Percentiles rank a stretch among this genome's conserved stretches.
Evolutionary conservation across 1,140 invertebrate genomes (phyloP).

Genomic region (Plodia interpunctella): DNA sequence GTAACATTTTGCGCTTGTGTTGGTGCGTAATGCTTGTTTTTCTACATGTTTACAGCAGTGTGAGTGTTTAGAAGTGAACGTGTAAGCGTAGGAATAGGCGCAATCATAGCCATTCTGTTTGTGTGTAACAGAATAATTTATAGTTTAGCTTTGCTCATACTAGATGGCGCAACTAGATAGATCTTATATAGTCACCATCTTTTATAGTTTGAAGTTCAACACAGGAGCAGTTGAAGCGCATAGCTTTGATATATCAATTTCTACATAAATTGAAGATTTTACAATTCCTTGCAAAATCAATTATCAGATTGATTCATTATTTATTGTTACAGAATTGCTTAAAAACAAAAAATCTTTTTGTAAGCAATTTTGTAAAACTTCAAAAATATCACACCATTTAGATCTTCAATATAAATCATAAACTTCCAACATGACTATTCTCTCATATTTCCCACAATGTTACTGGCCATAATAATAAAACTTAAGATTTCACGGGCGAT

Average conservation of each 20-base stretch:
- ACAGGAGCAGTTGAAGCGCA: too few relatives aligned
- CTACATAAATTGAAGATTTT: background rate
- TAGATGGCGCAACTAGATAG: slow-evolving; percentile 44
- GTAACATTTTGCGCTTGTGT: slow-evolving; percentile 59
- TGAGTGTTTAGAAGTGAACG: slow-evolving; percentile 50
- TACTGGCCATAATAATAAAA: background rate
- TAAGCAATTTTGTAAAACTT: too few relatives aligned
- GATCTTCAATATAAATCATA: too few relatives aligned
- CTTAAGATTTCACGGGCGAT: slow-evolving; percentile 1
- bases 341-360: too few relatives aligned
- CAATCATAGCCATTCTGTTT: slow-evolving; percentile 32
- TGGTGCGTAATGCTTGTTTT: slow-evolving; percentile 67
- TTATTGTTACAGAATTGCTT: too few relatives aligned
- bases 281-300: too few relatives aligned
- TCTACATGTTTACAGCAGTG: slow-evolving; percentile 55
- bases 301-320: too few relatives aligned
- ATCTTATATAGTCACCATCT: too few relatives aligned
- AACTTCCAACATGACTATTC: background rate
- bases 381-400: too few relatives aligned
- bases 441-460: background rate
- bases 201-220: background rate
- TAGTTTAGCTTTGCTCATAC: slow-evolving; percentile 31
- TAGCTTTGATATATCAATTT: too few relatives aligned
- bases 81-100: slow-evolving; percentile 24
- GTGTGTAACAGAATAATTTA: slow-evolving; percentile 39